Base-by-base conservation (phyloP, 2,888 invertebrate genomes). In the Escarpia spicata region DNA sequence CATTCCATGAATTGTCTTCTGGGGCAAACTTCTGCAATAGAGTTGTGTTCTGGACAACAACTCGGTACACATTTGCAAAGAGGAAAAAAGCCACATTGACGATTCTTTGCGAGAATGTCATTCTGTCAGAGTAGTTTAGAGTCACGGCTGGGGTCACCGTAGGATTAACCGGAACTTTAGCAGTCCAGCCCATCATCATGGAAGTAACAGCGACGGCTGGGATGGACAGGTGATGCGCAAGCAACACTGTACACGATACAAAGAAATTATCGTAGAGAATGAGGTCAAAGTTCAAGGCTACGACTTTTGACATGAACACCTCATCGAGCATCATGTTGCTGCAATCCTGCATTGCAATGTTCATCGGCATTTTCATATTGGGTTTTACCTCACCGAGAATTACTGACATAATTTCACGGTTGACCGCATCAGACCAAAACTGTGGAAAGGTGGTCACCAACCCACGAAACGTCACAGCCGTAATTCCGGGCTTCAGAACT, bases 211-310 rank as follows among this genome's bases (percentile, higher is more conserved):
- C 91, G 0, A 93, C 92, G 43, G 92, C 94, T 3, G 94, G 93
- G n/a, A 94, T 92, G 31, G 92, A 91, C 26, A 93, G 91, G 75
- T 91, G 92, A 58, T 93, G 92, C 9, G 94, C 93, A 37, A 52
- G 52, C 10, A 52, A 12, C 10, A 52, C 12, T 9, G 9, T 52
- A 52, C 52, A 52, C 3, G 52, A 52, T 12, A 52, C 12, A 12
- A 92, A 75, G 9, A 92, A 37, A 37, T 37, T 37, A 37, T 37
- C 37, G 37, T 37, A 37, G 37, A 37, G 37, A 37, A 37, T 37
- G 37, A 37, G 37, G 37, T 37, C 37, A 37, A 37, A 37, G 37
- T 37, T 37, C 37, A 37, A 37, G 37, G 37, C 37, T 37, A 37
- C 37, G 37, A 37, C 37, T 37, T 37, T 37, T 37, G 37, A 37